Evolutionary conservation across 2,113 vertebrate species (phyloP), one percentile per base, ranked within the genome.

Genomic region (Mixornis gularis): DNA sequence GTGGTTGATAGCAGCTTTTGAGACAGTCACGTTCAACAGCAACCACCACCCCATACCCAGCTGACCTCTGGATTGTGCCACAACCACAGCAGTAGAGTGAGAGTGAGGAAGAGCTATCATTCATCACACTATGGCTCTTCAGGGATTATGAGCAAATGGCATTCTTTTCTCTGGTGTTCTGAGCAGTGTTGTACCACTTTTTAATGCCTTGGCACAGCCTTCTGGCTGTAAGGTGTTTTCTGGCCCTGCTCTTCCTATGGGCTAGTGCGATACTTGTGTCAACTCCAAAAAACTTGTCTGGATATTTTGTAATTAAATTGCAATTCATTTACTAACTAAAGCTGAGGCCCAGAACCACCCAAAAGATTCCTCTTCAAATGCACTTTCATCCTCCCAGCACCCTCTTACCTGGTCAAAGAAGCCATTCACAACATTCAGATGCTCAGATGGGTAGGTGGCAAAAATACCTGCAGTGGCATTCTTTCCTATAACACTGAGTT

Each of bases 351-450:
- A 58, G 20, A 78, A 41, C 13, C 15, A 56, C 17, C 5, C 12
- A 65, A 44, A 74, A 46, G 4, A 12, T 52, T 36, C 16, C 15
- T 26, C 18, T 86, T 82, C 32, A 90, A 58, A 48, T 13, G 9
- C 17, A 60, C 6, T 49, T 79, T 63, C 19, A 43, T 22, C 10
- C 48, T 83, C 19, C 30, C n/a, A 30, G 8, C 19, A 49, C 15
- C 13, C 19, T 84, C 66, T 95, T 95, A 99, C 99, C 98, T 99
- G 99, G 87, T 99, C 99, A 96, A 99, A 99, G 96, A 99, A 99
- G 71, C 99, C 99, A 25, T 99, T 99, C 84, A 99, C 68, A 46
- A 97, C 13, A 3, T 98, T 97, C 92, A 99, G 97, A 93, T 99
- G 99, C 3, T 96, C 91, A 55, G 95, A 98, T 1, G 99, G 99